phyloP scores from a whole-genome alignment of 2,888 invertebrate species.

The Plebejus anna region DNA sequence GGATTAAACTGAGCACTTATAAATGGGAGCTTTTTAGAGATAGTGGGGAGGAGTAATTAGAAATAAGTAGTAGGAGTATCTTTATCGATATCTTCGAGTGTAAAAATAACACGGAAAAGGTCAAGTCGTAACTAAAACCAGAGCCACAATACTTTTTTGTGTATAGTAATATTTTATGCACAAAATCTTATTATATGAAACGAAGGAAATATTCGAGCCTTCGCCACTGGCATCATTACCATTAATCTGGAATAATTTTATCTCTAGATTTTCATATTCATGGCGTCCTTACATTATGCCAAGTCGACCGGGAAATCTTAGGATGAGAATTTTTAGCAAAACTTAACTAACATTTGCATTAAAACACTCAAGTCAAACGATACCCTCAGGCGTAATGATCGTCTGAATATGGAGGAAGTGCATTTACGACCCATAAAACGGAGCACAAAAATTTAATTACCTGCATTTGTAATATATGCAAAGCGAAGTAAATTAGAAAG shows the following conservation, averaged over 20 bases:
- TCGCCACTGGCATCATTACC: background rate
- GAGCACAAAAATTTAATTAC: conserved; percentile 40
- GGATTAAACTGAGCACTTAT: conserved; percentile 13
- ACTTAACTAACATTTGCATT: conserved; percentile 24
- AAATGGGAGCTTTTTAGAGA: background rate
- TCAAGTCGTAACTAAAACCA: background rate
- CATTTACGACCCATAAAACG: conserved; percentile 37
- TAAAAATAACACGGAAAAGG: background rate
- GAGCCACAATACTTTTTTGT: background rate
- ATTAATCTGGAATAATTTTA: conserved; percentile 16
- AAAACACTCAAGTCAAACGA: conserved; percentile 27
- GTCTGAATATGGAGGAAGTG: conserved; percentile 37
- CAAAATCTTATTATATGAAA: background rate
- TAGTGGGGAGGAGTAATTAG: background rate
- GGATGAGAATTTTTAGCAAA: conserved; percentile 15
- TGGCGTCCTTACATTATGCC: conserved; percentile 20
- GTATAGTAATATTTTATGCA: background rate
- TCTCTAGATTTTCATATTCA: conserved; percentile 16
- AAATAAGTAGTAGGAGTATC: background rate
- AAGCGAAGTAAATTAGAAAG: conserved; percentile 38
- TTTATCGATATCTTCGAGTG: background rate
- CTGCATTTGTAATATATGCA: conserved; percentile 37
- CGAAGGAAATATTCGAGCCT: background rate
- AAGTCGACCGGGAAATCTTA: conserved; percentile 17
- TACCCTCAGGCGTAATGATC: conserved; percentile 37